phyloP scores from a whole-genome alignment of 2,113 vertebrate species.

The Morone saxatilis region DNA sequence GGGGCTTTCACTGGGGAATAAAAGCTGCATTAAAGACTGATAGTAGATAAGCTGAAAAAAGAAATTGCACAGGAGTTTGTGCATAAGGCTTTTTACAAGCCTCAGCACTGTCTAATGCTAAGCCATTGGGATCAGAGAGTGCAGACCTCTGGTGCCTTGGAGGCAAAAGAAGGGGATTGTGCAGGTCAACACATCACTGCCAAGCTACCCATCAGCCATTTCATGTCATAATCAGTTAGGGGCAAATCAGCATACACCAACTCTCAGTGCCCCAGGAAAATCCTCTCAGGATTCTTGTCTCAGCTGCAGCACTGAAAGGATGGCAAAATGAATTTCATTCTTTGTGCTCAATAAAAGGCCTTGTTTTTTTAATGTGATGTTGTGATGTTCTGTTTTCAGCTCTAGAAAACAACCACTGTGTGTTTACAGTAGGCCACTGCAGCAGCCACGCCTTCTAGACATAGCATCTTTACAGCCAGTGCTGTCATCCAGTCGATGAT shows the following conservation, averaged over 20 bases:
- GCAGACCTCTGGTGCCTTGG: constrained; percentile 64
- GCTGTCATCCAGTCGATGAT: constrained; percentile 73
- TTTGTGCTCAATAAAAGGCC: not conserved
- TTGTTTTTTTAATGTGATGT: not conserved
- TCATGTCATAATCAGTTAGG: constrained; percentile 73
- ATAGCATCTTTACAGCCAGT: constrained; percentile 61
- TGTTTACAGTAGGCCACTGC: constrained; percentile 67
- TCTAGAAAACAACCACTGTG: constrained; percentile 35
- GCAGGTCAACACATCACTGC: constrained; percentile 66
- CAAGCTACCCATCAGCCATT: constrained; percentile 65
- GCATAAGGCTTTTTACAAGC: constrained; percentile 51
- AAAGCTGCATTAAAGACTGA: constrained; percentile 53
- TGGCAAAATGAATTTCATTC: constrained; percentile 39
- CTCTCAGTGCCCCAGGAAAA: constrained; percentile 41
- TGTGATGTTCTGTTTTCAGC: constrained; percentile 41
- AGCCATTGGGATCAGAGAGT: constrained; percentile 64
- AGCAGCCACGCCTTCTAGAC: constrained; percentile 75
- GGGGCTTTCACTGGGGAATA: constrained; percentile 19
- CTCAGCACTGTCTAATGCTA: constrained; percentile 66
- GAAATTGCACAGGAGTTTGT: constrained; percentile 44
- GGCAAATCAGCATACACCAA: constrained; percentile 65
- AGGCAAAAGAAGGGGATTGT: constrained; percentile 63
- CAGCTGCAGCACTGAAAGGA: constrained; percentile 38
- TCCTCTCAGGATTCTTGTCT: constrained; percentile 48
- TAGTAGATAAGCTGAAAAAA: constrained; percentile 24